Evolutionary conservation across 1,140 invertebrate species (phyloP), one percentile per base, ranked within the genome.

Genomic region (Neelides sp.): DNA sequence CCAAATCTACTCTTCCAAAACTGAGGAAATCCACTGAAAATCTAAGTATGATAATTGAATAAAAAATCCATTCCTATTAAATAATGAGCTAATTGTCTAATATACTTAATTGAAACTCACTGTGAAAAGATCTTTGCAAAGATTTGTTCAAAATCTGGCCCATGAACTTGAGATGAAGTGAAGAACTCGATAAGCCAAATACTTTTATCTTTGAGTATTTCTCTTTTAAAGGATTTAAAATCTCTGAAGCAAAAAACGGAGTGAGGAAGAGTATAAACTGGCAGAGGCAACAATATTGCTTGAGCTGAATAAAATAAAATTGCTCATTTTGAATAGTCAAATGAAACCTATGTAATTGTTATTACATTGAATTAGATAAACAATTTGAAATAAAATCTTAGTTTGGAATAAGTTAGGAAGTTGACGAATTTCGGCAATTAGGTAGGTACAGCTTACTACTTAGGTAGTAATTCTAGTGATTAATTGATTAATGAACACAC

Each of bases 1-100:
- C 88, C 41, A 95, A 75, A 72, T 98, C 94, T 32, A 98, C 75
- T 75, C 98, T 98, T 1, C 90, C 94, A 74, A 98, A 98, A 65
- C 83, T 84, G 0, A 98, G 71, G 69, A 94, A 92, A 2, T 89
- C 80, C 48, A 95, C 71, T 48, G 73, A 68, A 64, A 78, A 85
- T 54, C 80, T 83, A 69, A 65, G 49, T 58, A 59, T 48, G 51
- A 27, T 52, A 7, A 2, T 19, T 10, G 19, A 19, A 20, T 4
- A 4, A 39, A 23, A 19, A 41, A 10, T 40, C 23, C 4, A 37
- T 15, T 10, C 5, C 3, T 39, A 1, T 41, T 17, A 32, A 47
- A 28, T 27, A 7, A 40, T 20, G 13, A 20, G 10, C 13, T 22
- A 19, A 12, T 51, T 15, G n/a, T n/a, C 27, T 28, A 49, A 52